Evolutionary conservation across 2,113 vertebrate genomes (phyloP).

Genomic region (Hippocampus zosterae): DNA sequence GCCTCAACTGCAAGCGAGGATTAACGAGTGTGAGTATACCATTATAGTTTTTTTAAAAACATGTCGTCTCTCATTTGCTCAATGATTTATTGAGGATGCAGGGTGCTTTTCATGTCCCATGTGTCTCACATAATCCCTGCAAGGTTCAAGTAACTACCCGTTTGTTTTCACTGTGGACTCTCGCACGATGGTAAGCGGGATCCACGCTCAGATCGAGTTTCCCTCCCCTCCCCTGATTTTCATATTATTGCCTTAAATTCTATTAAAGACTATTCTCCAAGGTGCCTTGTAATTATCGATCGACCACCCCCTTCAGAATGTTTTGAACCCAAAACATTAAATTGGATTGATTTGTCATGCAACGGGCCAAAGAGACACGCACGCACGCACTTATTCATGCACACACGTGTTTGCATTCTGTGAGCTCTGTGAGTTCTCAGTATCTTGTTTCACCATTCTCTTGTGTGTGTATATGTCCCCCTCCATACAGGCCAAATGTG

Average conservation of each 20-base stretch:
- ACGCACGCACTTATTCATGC: neutral
- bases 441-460: slow-evolving; percentile 25
- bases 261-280: slow-evolving; percentile 53
- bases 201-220: slow-evolving; percentile 51
- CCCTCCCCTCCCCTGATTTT: slow-evolving; percentile 49
- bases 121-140: slow-evolving; percentile 50
- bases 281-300: slow-evolving; percentile 50
- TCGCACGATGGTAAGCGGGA: slow-evolving; percentile 28
- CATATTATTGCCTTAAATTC: slow-evolving; percentile 49
- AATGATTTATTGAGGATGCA: slow-evolving; percentile 56
- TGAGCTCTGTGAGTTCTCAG: neutral
- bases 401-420: neutral
- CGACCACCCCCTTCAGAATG: slow-evolving; percentile 38
- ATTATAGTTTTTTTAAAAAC: slow-evolving; percentile 53
- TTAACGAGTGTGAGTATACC: slow-evolving; percentile 52
- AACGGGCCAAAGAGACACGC: slow-evolving; percentile 14
- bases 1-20: slow-evolving; percentile 34
- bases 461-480: slow-evolving; percentile 18
- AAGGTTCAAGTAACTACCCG: slow-evolving; percentile 52
- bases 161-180: slow-evolving; percentile 54
- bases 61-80: slow-evolving; percentile 65
- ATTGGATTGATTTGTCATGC: slow-evolving; percentile 40
- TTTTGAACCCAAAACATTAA: slow-evolving; percentile 34
- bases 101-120: slow-evolving; percentile 44
- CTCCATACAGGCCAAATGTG: slow-evolving; percentile 82